phyloP scores from a whole-genome alignment of 2,113 vertebrate species.

The Leiothrix lutea region DNA sequence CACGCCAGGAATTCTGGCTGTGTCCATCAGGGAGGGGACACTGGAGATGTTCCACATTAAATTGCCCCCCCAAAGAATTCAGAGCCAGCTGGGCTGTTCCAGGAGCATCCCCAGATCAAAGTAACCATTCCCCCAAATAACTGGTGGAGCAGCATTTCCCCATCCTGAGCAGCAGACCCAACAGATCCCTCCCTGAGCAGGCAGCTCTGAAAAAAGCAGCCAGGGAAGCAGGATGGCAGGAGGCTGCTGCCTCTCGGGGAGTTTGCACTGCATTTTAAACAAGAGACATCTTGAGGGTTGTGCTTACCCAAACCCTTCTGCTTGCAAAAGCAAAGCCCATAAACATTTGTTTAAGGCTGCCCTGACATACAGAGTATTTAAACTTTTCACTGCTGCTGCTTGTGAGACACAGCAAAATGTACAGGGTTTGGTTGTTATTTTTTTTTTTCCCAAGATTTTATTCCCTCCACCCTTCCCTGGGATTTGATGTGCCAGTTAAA shows the following conservation, averaged over 20 bases:
- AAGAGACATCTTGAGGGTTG: slow-evolving; percentile 53
- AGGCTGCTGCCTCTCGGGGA: slow-evolving; percentile 23
- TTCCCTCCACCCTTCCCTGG: background rate
- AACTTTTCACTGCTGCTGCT: slow-evolving; percentile 10
- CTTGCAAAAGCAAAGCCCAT: slow-evolving; percentile 47
- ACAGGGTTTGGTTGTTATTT: background rate
- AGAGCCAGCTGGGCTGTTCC: background rate
- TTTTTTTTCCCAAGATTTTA: background rate
- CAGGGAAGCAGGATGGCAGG: slow-evolving; percentile 41
- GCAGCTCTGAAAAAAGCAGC: background rate
- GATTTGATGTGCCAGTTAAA: slow-evolving; percentile 49
- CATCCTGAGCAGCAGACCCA: background rate
- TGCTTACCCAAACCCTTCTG: slow-evolving; percentile 43
- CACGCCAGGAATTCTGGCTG: rapidly evolving
- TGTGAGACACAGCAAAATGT: slow-evolving; percentile 40
- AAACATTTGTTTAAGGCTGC: slow-evolving; percentile 67
- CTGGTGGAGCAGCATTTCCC: background rate
- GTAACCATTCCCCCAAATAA: background rate
- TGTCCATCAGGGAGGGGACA: background rate
- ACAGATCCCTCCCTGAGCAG: slow-evolving; percentile 2
- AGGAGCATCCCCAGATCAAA: background rate
- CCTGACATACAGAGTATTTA: slow-evolving; percentile 43
- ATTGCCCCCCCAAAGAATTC: too few species aligned
- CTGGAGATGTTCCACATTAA: rapidly evolving
- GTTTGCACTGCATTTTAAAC: slow-evolving; percentile 53